A percentile compares a stretch with the other conserved stretches of the same genome.
phyloP scores from a whole-genome alignment of 2,888 invertebrate species.

The Cryptophagus acutangulus region DNA sequence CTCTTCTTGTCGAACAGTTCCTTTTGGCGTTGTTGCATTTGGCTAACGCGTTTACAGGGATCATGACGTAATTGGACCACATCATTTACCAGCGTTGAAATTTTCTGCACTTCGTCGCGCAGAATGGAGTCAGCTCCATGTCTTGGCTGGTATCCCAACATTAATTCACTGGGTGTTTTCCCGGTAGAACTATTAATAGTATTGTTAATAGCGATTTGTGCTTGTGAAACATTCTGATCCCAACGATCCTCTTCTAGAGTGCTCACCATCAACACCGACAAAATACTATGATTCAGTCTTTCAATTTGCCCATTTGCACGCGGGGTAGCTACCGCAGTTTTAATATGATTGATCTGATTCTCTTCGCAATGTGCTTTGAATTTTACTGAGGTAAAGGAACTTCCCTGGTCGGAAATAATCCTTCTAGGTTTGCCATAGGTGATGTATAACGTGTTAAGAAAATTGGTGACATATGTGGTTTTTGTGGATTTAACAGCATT shows the following conservation, averaged over 20 bases:
- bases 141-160: conserved; percentile 21
- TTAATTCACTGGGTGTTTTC: conserved; percentile 20
- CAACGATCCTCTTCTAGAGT: conserved; percentile 32
- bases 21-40: conserved; percentile 17
- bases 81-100: conserved; percentile 15
- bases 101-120: conserved; percentile 17
- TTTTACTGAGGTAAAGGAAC: conserved; percentile 9
- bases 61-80: conserved; percentile 9
- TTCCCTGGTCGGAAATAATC: conserved; percentile 11
- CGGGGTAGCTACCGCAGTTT: conserved; percentile 11
- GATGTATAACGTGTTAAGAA: conserved; percentile 13
- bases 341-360: conserved; percentile 5
- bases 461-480: conserved; percentile 22
- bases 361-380: conserved; percentile 7
- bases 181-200: conserved; percentile 19
- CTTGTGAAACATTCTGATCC: conserved; percentile 34
- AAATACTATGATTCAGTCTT: conserved; percentile 34
- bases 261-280: conserved; percentile 29
- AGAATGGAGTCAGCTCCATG: conserved; percentile 13
- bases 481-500: conserved; percentile 19
- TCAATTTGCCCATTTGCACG: conserved; percentile 40
- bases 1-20: conserved; percentile 14
- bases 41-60: not conserved
- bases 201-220: conserved; percentile 35
- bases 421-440: conserved; percentile 24